phyloP scores from a whole-genome alignment of 2,888 invertebrate species.

The Sympetrum striolatum region DNA sequence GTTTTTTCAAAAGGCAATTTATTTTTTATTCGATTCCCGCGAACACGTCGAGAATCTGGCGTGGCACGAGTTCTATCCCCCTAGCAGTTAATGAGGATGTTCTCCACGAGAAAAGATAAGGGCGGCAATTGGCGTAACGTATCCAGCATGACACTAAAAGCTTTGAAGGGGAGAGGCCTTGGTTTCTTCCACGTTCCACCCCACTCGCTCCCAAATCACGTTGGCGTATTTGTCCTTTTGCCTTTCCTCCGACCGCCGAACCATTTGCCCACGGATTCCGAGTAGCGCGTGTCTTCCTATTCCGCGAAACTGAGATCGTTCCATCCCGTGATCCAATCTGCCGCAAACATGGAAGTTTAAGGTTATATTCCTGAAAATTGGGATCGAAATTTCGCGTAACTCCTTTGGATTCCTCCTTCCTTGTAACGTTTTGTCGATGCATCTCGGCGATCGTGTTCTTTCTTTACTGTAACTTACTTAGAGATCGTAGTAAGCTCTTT shows the following conservation, averaged over 20 bases:
- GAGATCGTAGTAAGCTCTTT: too few relatives aligned
- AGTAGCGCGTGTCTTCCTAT: too few relatives aligned
- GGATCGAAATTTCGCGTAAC: too few relatives aligned
- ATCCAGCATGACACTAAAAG: background rate
- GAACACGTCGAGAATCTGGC: background rate
- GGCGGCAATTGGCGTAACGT: conserved; percentile 1
- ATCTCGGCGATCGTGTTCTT: too few relatives aligned
- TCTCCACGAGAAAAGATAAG: conserved; percentile 1
- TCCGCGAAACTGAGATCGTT: too few relatives aligned
- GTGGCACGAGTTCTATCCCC: conserved; percentile 8
- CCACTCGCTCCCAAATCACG: background rate
- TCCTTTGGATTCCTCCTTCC: too few relatives aligned
- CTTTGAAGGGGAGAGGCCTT: background rate
- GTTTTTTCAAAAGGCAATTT: background rate
- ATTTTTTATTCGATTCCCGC: background rate
- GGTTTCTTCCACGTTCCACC: background rate
- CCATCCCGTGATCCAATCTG: too few relatives aligned
- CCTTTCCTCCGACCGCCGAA: background rate
- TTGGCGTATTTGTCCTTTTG: background rate
- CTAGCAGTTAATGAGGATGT: conserved; percentile 34
- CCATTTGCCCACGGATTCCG: background rate
- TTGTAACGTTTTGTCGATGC: too few relatives aligned
- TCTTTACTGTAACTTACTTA: too few relatives aligned
- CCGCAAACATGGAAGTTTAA: too few relatives aligned
- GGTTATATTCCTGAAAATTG: too few relatives aligned